A percentile compares a stretch with the other conserved stretches of the same genome.
Conservation (phyloP, 2,113 vertebrate genomes). For the Heterotis niloticus region DNA sequence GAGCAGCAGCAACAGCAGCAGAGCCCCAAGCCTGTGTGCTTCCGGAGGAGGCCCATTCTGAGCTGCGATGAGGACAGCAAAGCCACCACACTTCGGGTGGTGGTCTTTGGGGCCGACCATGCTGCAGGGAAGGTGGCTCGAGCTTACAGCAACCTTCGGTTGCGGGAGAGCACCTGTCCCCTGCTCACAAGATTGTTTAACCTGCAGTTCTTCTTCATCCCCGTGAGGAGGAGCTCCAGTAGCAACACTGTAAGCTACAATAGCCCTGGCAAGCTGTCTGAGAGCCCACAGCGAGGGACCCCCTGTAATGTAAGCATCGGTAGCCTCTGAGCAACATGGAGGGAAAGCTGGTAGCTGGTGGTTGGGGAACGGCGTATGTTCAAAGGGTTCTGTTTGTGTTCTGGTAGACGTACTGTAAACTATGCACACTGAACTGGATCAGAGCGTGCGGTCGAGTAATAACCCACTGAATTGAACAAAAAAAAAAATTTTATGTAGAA, state of each 20-base stretch:
- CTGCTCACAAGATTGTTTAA: conserved; percentile 81
- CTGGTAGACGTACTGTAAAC: not conserved
- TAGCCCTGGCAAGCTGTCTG: conserved; percentile 17
- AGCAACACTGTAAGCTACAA: conserved; percentile 16
- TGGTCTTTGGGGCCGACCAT: conserved; percentile 92
- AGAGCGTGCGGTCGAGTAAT: not conserved
- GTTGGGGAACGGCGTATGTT: not conserved
- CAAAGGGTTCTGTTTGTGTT: not conserved
- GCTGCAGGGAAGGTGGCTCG: conserved; percentile 87
- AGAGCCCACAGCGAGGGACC: conserved; percentile 42
- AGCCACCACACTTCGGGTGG: conserved; percentile 73
- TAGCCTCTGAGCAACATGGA: not conserved
- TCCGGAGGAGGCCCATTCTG: conserved; percentile 78
- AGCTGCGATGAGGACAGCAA: conserved; percentile 79
- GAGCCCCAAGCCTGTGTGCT: conserved; percentile 57
- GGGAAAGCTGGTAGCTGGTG: not conserved
- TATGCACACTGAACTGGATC: not conserved
- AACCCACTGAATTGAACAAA: not conserved
- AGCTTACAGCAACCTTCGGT: conserved; percentile 81
- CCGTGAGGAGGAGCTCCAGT: conserved; percentile 71
- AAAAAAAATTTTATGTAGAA: no score
- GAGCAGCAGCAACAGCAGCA: conserved; percentile 33
- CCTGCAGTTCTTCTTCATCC: conserved; percentile 87
- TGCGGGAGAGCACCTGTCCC: conserved; percentile 74
- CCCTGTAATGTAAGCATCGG: conserved; percentile 42